Percentiles rank a stretch among this genome's conserved stretches.
phyloP scores from a whole-genome alignment of 2,797 vertebrate species.

The Podarcis lilfordi region DNA sequence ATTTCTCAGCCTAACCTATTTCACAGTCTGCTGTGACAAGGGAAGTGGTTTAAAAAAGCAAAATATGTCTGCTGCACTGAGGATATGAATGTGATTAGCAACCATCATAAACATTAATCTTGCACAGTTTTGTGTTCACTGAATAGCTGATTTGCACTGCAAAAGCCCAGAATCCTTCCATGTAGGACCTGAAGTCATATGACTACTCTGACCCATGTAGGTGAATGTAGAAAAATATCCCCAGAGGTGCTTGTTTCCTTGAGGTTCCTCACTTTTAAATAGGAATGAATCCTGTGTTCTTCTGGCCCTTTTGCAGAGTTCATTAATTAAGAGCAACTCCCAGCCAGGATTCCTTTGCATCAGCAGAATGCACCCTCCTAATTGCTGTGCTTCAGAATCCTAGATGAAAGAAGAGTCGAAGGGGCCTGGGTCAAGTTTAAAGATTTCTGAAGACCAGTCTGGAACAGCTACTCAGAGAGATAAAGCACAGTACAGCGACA shows the following conservation, averaged over 20 bases:
- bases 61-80: background rate
- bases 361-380: background rate
- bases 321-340: conserved; percentile 38
- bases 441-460: conserved; percentile 16
- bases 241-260: background rate
- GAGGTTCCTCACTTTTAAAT: background rate
- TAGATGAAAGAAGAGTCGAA: conserved; percentile 20
- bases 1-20: background rate
- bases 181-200: background rate
- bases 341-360: conserved; percentile 33
- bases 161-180: background rate
- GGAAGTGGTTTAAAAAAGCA: background rate
- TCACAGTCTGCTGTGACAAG: background rate
- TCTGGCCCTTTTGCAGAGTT: conserved; percentile 9
- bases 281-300: conserved; percentile 15
- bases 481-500: conserved; percentile 27
- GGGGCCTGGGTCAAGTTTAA: background rate
- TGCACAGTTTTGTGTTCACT: background rate
- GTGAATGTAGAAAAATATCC: background rate
- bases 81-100: background rate
- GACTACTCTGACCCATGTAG: background rate
- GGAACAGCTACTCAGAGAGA: conserved; percentile 18
- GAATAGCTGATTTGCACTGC: background rate
- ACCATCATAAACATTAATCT: background rate
- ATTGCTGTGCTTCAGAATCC: conserved; percentile 18